A percentile compares a stretch with the other conserved stretches of the same genome.
Conservation (phyloP, 1,140 invertebrate genomes). For the Pogonognathellus flavescens region DNA sequence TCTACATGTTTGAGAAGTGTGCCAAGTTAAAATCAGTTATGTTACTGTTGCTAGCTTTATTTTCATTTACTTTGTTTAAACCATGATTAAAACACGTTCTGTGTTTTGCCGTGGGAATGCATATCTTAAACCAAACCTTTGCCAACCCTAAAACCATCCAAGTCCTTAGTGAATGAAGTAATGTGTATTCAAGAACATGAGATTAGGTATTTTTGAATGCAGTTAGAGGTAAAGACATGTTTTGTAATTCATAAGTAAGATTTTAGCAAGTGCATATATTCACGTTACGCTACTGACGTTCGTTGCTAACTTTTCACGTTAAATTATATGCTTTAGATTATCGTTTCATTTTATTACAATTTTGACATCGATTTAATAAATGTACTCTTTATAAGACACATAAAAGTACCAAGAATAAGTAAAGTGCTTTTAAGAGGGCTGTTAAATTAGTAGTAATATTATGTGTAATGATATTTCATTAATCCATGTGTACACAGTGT, state of each 20-base stretch:
- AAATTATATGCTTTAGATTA: background rate
- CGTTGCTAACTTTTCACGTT: background rate
- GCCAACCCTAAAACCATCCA: background rate
- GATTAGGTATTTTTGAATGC: constrained; percentile 1
- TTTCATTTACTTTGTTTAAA: constrained; percentile 10
- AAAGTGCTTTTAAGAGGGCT: too few relatives aligned
- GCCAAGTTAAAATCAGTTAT: constrained; percentile 20
- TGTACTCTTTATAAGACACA: too few relatives aligned
- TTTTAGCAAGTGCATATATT: background rate
- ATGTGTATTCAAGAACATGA: background rate
- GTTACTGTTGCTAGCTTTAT: constrained; percentile 3
- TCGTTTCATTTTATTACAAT: too few relatives aligned
- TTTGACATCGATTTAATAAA: too few relatives aligned
- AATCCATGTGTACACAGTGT: too few relatives aligned
- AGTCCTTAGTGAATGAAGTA: background rate
- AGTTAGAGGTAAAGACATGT: background rate
- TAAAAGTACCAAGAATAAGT: too few relatives aligned
- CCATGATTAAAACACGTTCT: constrained; percentile 22
- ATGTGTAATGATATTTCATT: too few relatives aligned
- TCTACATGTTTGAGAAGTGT: background rate
- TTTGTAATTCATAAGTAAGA: background rate
- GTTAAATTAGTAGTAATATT: too few relatives aligned
- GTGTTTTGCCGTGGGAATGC: background rate
- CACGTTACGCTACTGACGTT: constrained; percentile 2
- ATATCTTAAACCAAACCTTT: constrained; percentile 7